These are phyloP conservation scores for Zosterops pallidus DNA, from an alignment of 2,113 vertebrate genomes.

Conservation along the genomic window DNA sequence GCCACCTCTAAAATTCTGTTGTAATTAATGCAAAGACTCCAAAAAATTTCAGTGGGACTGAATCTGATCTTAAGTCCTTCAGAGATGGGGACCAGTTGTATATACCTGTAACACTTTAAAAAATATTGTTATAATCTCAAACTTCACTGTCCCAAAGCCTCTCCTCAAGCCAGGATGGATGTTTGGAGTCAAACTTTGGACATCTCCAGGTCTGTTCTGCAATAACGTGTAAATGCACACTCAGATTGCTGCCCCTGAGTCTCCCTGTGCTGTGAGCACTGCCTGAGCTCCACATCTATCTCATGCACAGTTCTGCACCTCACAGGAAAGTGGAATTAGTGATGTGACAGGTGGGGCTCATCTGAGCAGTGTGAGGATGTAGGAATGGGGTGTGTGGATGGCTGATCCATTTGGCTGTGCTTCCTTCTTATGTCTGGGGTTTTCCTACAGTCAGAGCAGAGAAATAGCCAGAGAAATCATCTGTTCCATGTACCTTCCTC, in stretches of 20 bases:
- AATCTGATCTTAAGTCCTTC: neutral
- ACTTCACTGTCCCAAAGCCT: neutral
- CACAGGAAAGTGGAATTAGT: neutral
- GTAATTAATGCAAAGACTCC: neutral
- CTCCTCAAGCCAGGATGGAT: neutral
- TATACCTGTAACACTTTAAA: neutral
- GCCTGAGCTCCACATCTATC: neutral
- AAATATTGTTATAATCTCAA: neutral
- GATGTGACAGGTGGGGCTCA: neutral
- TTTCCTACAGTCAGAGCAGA: neutral
- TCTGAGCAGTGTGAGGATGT: neutral
- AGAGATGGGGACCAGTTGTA: neutral
- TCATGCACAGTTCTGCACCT: neutral
- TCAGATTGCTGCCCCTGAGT: neutral
- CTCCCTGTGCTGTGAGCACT: neutral
- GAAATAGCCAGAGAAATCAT: neutral
- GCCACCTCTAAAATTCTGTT: neutral
- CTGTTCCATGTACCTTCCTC: neutral
- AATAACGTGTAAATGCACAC: neutral
- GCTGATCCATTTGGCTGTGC: neutral
- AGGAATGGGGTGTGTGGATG: neutral
- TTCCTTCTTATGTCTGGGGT: neutral
- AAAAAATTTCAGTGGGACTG: neutral
- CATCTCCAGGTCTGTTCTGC: neutral
- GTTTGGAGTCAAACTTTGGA: neutral